Evolutionary conservation across 2,888 invertebrate species (phyloP).

Genomic region (Scelioninae gen. 2): DNA sequence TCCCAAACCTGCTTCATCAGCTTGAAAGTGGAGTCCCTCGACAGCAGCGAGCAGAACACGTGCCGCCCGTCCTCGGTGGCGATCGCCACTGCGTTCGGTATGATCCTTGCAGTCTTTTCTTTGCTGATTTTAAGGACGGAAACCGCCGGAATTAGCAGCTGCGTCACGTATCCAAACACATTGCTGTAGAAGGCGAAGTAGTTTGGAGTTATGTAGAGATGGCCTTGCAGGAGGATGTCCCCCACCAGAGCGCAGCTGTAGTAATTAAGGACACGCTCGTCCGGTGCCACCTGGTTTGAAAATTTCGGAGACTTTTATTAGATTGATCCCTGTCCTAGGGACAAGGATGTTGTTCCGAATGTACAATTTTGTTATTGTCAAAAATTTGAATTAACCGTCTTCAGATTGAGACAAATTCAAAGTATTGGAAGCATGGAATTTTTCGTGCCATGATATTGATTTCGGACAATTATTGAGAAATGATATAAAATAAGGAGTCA

Average conservation of each 20-base stretch:
- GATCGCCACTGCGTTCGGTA: constrained; percentile 95
- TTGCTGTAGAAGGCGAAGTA: constrained; percentile 98
- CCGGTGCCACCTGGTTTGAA: constrained; percentile 80
- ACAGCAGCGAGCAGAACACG: constrained; percentile 92
- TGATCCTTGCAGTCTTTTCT: constrained; percentile 94
- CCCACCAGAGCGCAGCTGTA: constrained; percentile 95
- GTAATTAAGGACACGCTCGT: constrained; percentile 91
- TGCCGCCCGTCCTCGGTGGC: constrained; percentile 88
- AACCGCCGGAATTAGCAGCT: constrained; percentile 91
- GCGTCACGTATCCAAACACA: constrained; percentile 95
- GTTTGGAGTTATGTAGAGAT: constrained; percentile 94
- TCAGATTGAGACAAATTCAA: too few species aligned
- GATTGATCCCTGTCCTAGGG: constrained; percentile 65
- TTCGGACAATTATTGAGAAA: too few species aligned
- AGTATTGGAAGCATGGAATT: too few species aligned
- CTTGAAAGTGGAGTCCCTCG: constrained; percentile 90
- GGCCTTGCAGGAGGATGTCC: constrained; percentile 94
- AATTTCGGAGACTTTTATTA: constrained; percentile 69
- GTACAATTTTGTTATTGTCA: too few species aligned
- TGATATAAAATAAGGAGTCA: too few species aligned
- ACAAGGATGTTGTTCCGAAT: constrained; percentile 23
- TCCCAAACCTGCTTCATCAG: constrained; percentile 92
- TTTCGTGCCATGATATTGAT: too few species aligned
- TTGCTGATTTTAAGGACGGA: constrained; percentile 92
- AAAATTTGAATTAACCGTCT: too few species aligned